phyloP scores from a whole-genome alignment of 2,797 vertebrate species.

The Macropodus opercularis region DNA sequence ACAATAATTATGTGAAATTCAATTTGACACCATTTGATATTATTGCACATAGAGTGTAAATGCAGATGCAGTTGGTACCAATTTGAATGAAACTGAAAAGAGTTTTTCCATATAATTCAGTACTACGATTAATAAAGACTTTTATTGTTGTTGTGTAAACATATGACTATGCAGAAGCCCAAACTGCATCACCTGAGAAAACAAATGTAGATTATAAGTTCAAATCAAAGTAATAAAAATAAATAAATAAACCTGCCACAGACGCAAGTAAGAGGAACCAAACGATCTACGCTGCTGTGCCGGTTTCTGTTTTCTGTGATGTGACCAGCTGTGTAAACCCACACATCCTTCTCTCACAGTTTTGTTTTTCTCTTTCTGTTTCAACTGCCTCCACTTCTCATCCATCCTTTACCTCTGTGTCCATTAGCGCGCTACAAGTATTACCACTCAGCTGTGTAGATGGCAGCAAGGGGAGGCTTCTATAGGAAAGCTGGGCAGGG shows the following conservation, averaged over 20 bases:
- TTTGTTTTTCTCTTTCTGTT: conserved; percentile 11
- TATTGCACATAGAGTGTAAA: conserved; percentile 42
- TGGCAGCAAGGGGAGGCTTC: neutral
- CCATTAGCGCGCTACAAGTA: conserved; percentile 55
- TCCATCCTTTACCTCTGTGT: conserved; percentile 32
- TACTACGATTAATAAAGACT: neutral
- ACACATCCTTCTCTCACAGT: neutral
- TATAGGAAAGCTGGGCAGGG: neutral
- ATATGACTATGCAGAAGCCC: too few relatives aligned
- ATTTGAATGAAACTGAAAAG: conserved; percentile 16
- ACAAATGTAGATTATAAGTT: too few relatives aligned
- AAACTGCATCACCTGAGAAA: too few relatives aligned
- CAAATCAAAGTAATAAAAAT: too few relatives aligned
- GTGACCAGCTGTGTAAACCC: conserved; percentile 32
- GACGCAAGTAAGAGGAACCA: too few relatives aligned
- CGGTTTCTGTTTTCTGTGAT: conserved; percentile 29
- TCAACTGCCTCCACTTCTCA: conserved; percentile 13
- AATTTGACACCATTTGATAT: conserved; percentile 49
- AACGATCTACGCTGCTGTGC: too few relatives aligned
- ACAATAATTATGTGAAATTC: conserved; percentile 55
- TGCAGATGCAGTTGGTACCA: conserved; percentile 51
- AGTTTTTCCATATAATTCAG: neutral
- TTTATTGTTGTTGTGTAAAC: neutral
- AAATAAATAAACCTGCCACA: too few relatives aligned
- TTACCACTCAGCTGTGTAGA: conserved; percentile 41